Evolutionary conservation across 2,888 invertebrate genomes (phyloP), one percentile per base, ranked within the genome.

Genomic region (Melanostoma mellinum): DNA sequence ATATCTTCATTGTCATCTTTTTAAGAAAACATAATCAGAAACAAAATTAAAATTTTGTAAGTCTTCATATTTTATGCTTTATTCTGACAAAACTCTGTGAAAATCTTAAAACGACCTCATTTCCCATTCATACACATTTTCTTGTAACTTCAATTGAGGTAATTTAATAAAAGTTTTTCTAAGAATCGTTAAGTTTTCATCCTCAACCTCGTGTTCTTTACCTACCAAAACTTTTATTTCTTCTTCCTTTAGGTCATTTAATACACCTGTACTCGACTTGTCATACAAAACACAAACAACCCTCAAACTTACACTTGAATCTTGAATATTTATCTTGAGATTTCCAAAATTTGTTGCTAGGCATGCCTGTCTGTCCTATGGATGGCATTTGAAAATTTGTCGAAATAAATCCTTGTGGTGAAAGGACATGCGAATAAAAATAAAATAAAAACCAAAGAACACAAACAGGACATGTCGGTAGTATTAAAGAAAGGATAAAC

Each of bases 321-420:
- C 36, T 36, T 61, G 46, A 61, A 61, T 61, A 46, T 56, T 56
- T 61, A 61, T 46, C 36, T 20, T 3, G 33, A 61, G 20, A 4
- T 35, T 60, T 10, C 10, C 3, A 20, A 55, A 32, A 50, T 38
- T 20, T 5, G 20, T 20, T 20, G 20, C n/a, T 30, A 63, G 50
- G 48, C 38, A 53, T 6, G 6, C n/a, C 35, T 6, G 9, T 35
- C 9, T n/a, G n/a, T n/a, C n/a, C n/a, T n/a, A 35, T 42, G 32
- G 33, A 40, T 56, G 56, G 10, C 79, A 69, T 69, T 79, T 74
- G 46, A 71, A 80, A 75, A 69, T 69, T 75, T 76, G 75, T 65
- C 63, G 53, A 82, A 82, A 77, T 74, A 65, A 82, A 77, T 82
- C 63, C 73, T 65, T 82, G 78, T 53, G 77, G 73, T 58, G 68